These are phyloP conservation scores for Drosophila pseudotalamancana DNA, from an alignment of 2,888 invertebrate genomes.

Conservation along the genomic window DNA sequence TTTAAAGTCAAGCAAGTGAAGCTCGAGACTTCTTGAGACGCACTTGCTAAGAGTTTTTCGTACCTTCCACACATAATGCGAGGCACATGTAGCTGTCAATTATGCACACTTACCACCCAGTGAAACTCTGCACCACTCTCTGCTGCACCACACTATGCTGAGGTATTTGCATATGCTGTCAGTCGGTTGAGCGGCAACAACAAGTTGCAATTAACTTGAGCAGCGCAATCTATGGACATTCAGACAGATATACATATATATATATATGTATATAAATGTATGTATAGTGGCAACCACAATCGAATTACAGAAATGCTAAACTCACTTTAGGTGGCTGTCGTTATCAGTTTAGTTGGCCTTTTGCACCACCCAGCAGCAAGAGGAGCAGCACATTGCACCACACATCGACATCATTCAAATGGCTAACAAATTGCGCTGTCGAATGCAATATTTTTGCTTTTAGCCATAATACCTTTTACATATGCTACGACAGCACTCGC, in stretches of 20 bases:
- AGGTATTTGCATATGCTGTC: constrained; percentile 35
- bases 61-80: background rate
- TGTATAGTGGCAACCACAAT: background rate
- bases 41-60: background rate
- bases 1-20: background rate
- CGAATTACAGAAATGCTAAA: constrained; percentile 25
- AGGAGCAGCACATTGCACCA: constrained; percentile 4
- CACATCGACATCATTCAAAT: constrained; percentile 74
- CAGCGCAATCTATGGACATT: constrained; percentile 20
- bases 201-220: constrained; percentile 32
- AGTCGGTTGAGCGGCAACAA: constrained; percentile 22
- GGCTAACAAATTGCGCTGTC: constrained; percentile 81
- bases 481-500: constrained; percentile 71
- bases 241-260: background rate
- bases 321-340: constrained; percentile 48
- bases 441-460: constrained; percentile 81
- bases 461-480: constrained; percentile 80
- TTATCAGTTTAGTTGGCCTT: constrained; percentile 41
- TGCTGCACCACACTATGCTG: background rate
- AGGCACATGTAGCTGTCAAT: constrained; percentile 21
- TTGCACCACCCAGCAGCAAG: constrained; percentile 13
- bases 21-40: background rate
- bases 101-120: constrained; percentile 5
- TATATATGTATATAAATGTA: background rate
- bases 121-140: background rate